phyloP scores from a whole-genome alignment of 2,797 vertebrate species.

The Nyctibius grandis region DNA sequence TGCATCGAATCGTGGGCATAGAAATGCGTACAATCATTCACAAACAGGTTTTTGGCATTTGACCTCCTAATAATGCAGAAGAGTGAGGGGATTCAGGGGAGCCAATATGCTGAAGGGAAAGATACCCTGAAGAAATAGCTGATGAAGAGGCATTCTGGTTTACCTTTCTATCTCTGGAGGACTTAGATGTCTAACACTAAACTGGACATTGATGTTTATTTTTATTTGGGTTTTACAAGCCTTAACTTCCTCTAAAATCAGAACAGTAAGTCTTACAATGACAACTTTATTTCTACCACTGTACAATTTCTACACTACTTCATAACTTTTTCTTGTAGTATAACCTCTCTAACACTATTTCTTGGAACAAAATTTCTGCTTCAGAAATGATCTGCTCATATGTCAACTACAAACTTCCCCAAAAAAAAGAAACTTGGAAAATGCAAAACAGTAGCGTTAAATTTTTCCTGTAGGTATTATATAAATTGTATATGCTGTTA shows the following conservation, averaged over 20 bases:
- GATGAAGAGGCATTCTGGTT: neutral
- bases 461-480: neutral
- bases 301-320: neutral
- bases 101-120: neutral
- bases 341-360: neutral
- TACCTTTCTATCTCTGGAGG: neutral
- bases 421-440: neutral
- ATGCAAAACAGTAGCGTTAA: rapidly evolving
- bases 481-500: neutral
- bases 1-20: neutral
- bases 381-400: neutral
- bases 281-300: neutral
- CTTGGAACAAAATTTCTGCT: neutral
- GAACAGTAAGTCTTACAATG: neutral
- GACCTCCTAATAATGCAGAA: neutral
- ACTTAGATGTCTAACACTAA: neutral
- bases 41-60: neutral
- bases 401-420: neutral
- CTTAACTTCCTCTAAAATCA: neutral
- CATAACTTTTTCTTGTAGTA: neutral
- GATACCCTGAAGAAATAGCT: neutral
- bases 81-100: neutral
- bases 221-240: neutral
- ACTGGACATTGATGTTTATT: neutral
- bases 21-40: neutral